These are phyloP conservation scores for Stenodema calcarata DNA, from an alignment of 2,888 invertebrate species.

Conservation along the genomic window DNA sequence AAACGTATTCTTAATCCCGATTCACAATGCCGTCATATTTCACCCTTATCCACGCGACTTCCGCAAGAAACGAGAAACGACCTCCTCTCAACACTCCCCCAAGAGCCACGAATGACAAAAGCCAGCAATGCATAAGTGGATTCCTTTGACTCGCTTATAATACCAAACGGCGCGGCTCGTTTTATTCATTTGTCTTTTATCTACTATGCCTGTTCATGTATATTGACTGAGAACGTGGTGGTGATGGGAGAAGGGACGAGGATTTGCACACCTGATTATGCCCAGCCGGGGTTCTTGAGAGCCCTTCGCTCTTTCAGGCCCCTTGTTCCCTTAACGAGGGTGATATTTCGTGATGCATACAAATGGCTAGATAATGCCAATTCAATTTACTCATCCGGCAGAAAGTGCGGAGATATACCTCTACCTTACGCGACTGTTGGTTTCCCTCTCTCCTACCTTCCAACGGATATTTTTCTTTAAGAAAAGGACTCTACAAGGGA, in stretches of 20 bases:
- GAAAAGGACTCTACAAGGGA: background rate
- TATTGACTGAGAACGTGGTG: conserved; percentile 11
- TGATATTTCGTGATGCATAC: conserved; percentile 49
- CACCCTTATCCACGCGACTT: background rate
- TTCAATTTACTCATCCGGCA: conserved; percentile 47
- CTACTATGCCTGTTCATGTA: conserved; percentile 38
- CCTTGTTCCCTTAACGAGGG: conserved; percentile 49
- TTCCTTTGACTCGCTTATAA: conserved; percentile 14
- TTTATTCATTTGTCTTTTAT: conserved; percentile 40
- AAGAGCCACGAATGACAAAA: background rate
- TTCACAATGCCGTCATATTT: background rate
- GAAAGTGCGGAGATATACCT: background rate
- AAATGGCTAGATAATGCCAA: conserved; percentile 48
- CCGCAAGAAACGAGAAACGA: background rate
- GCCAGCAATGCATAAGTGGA: conserved; percentile 8
- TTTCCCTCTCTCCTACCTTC: background rate
- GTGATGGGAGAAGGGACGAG: background rate
- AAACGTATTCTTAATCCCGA: background rate
- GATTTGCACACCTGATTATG: conserved; percentile 45
- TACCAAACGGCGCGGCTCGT: background rate
- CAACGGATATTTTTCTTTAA: background rate
- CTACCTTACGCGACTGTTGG: background rate
- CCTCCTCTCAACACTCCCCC: background rate
- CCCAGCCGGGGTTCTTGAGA: conserved; percentile 22
- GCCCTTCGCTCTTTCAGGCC: background rate